A percentile compares a stretch with the other conserved stretches of the same genome.
Conservation (phyloP, 2,888 invertebrate species). For the Zygothrica quintamaculata region DNA sequence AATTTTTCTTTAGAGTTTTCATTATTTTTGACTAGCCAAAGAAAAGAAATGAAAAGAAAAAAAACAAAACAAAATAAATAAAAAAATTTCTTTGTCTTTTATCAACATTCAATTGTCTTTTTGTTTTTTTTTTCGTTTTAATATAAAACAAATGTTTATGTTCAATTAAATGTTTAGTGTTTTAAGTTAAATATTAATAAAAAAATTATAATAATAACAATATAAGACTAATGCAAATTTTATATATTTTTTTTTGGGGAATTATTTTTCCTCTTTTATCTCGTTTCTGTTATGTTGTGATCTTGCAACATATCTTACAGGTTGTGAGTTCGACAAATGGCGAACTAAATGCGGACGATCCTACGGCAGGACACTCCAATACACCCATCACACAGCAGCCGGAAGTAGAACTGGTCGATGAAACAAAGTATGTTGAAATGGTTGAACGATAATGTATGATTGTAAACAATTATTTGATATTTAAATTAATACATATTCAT, state of each 20-base stretch:
- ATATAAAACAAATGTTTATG: constrained; percentile 37
- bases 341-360: constrained; percentile 97
- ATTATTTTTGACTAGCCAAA: constrained; percentile 54
- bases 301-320: too few species aligned
- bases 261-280: too few species aligned
- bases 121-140: constrained; percentile 38
- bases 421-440: constrained; percentile 94
- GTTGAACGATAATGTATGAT: neutral
- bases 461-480: too few species aligned
- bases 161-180: constrained; percentile 70
- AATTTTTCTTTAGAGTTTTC: neutral
- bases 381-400: constrained; percentile 97
- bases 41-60: constrained; percentile 3
- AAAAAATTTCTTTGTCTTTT: too few species aligned
- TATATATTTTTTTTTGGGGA: too few species aligned
- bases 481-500: too few species aligned
- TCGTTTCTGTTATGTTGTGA: too few species aligned
- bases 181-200: neutral
- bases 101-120: constrained; percentile 33
- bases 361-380: constrained; percentile 98
- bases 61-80: too few species aligned
- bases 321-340: constrained; percentile 99
- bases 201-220: constrained; percentile 14
- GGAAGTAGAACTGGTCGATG: constrained; percentile 97
- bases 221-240: constrained; percentile 41